A percentile compares a stretch with the other conserved stretches of the same genome.
These are phyloP conservation scores for Heteromyza rotundicornis DNA, from an alignment of 2,888 invertebrate genomes.

Conservation along the genomic window DNA sequence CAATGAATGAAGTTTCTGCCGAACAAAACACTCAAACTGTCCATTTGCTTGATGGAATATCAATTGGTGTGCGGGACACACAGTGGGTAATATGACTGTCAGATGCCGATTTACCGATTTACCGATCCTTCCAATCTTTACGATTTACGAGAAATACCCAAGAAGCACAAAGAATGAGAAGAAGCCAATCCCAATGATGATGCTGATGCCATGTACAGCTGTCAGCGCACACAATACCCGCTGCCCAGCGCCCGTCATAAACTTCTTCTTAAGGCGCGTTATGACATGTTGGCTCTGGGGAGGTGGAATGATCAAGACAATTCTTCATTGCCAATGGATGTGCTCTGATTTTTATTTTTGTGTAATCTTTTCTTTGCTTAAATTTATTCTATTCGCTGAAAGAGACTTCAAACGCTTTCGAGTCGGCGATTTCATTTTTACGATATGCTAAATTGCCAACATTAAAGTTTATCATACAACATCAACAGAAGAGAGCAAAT, in stretches of 20 bases:
- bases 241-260: too few relatives aligned
- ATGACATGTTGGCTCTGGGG: constrained; percentile 27
- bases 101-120: constrained; percentile 18
- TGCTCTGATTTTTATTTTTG: background rate
- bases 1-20: background rate
- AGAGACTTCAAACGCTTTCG: background rate
- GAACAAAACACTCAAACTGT: background rate
- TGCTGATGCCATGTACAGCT: background rate
- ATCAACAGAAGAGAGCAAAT: constrained; percentile 15
- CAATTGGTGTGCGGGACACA: constrained; percentile 28
- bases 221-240: constrained; percentile 4
- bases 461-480: constrained; percentile 13
- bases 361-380: background rate
- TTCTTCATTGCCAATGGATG: background rate
- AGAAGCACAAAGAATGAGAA: too few relatives aligned
- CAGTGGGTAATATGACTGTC: constrained; percentile 20
- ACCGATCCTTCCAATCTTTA: too few relatives aligned
- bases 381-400: background rate
- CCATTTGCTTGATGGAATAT: constrained; percentile 37
- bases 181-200: background rate
- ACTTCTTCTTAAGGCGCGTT: constrained; percentile 4
- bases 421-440: background rate
- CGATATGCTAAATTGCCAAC: constrained; percentile 17
- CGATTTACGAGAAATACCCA: too few relatives aligned
- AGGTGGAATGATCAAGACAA: constrained; percentile 1